These are phyloP conservation scores for Xestia xanthographa DNA, from an alignment of 2,888 invertebrate genomes.

Conservation along the genomic window DNA sequence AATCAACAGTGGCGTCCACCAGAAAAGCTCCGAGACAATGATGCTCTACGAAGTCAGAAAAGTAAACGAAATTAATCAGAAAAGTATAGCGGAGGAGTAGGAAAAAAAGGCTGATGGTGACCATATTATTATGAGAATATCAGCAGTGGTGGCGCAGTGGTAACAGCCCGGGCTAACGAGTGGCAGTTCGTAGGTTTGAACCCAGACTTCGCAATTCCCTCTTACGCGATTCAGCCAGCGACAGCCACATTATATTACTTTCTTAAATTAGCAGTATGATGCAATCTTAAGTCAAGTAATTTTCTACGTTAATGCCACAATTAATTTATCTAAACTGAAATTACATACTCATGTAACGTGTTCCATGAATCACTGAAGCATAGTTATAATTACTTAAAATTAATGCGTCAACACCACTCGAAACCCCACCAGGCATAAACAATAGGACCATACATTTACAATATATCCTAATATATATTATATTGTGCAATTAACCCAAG, in stretches of 20 bases:
- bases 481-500: slow-evolving; percentile 66
- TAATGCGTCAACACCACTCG: slow-evolving; percentile 8
- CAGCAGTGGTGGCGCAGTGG: too few relatives aligned
- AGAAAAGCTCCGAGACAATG: too few relatives aligned
- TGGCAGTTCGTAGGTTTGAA: too few relatives aligned
- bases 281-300: not conserved
- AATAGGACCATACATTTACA: slow-evolving; percentile 17
- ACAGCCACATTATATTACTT: not conserved
- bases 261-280: not conserved
- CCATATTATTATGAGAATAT: too few relatives aligned
- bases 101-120: too few relatives aligned
- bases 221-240: not conserved
- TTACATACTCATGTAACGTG: not conserved
- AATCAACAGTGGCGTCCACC: too few relatives aligned
- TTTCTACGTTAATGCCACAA: too few relatives aligned
- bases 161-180: too few relatives aligned
- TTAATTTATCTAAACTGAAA: not conserved
- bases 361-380: not conserved
- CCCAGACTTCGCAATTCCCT: too few relatives aligned
- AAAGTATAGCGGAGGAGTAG: too few relatives aligned
- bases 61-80: too few relatives aligned
- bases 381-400: slow-evolving; percentile 21
- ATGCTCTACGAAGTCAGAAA: too few relatives aligned
- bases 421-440: slow-evolving; percentile 23
- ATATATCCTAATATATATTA: slow-evolving; percentile 35